A percentile compares a stretch with the other conserved stretches of the same genome.
Conservation (phyloP, 2,797 vertebrate genomes). For the Pangasius krempfi region DNA sequence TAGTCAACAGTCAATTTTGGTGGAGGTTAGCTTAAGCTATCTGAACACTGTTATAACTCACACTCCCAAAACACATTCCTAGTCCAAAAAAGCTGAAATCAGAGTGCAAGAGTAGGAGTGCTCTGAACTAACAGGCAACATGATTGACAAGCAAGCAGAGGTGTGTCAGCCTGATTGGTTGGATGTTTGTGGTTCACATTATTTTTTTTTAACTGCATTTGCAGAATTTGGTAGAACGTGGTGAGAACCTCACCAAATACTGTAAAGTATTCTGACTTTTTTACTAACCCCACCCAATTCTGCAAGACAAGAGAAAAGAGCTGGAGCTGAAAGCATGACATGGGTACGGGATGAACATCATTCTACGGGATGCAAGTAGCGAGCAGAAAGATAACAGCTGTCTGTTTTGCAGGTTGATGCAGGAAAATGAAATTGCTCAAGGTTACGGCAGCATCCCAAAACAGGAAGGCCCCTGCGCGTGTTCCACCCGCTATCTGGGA, state of each 20-base stretch:
- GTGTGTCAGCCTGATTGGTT: neutral
- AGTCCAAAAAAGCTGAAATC: neutral
- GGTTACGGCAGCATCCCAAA: constrained; percentile 73
- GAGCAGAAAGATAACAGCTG: constrained; percentile 66
- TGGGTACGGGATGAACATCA: constrained; percentile 9
- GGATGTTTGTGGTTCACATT: neutral
- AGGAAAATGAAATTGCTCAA: constrained; percentile 75
- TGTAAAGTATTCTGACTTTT: neutral
- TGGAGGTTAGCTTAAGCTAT: neutral
- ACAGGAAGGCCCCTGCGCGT: constrained; percentile 76
- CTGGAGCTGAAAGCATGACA: neutral
- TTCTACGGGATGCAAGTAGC: constrained; percentile 43
- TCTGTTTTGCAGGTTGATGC: constrained; percentile 64
- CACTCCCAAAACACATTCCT: neutral
- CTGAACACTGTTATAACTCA: neutral
- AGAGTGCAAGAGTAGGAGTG: neutral
- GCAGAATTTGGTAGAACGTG: neutral
- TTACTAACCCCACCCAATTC: neutral
- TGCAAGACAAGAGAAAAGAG: neutral
- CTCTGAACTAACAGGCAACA: too few species aligned
- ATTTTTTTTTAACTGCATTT: neutral
- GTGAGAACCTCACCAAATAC: neutral
- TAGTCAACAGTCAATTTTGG: neutral
- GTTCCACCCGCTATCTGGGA: constrained; percentile 67
- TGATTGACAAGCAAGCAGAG: neutral